Evolutionary conservation across 2,113 vertebrate genomes (phyloP), one percentile per base, ranked within the genome.

Genomic region (Rattus rattus): DNA sequence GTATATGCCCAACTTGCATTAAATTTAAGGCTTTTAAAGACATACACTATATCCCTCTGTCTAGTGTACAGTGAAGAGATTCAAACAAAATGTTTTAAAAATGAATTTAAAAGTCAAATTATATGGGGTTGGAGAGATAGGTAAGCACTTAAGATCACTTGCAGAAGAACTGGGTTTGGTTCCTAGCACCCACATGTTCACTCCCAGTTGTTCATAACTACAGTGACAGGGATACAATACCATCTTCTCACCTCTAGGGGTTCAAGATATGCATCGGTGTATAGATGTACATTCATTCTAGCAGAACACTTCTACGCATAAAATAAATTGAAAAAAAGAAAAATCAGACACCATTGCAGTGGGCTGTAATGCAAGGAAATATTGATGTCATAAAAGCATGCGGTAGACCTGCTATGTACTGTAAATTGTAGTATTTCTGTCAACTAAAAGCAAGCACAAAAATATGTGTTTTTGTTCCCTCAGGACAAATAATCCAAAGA

Each of bases 401-500:
- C 5, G 59, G 52, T 47, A 85, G 39, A 77, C 84, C 28, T 47
- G 63, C 24, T 49, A 70, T 56, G 16, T 79, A 2, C 12, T 52
- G 30, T 43, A 56, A n/a, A 79, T 69, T 39, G 4, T 1, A 56
- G 0, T 33, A 56, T 93, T 79, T 69, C 28, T 17, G 36, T 36
- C 11, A 47, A 12, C 56, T 94, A 56, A 39, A 95, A 94, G 77
- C 83, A 90, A 97, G 88, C 70, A 36, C 17, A 83, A 92, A 96
- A 30, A 30, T 56, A 3, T 67, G 28, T 75, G 81, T 92, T 96
- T 92, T 96, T 94, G 2, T 93, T 92, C 93, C 52, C 91, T 94
- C 90, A 98, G 95, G 98, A 89, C 65, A 97, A 97, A 28, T 92
- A 98, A 97, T 97, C 99, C 16, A 77, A 92, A 17, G 95, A 97